phyloP scores from a whole-genome alignment of 2,888 invertebrate species.

The Phengaris alcon region DNA sequence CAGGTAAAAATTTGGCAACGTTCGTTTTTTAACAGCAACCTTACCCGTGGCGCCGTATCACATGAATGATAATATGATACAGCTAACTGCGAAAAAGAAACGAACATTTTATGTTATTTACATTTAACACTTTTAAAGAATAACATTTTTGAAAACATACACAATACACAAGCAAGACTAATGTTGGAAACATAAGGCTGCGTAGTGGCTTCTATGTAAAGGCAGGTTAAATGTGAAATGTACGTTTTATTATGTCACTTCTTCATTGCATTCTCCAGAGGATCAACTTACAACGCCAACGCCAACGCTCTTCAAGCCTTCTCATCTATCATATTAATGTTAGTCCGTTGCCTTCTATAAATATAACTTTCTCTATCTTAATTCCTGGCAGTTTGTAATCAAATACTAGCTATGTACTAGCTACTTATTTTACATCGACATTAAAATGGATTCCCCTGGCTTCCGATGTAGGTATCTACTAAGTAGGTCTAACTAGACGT shows the following conservation, averaged over 20 bases:
- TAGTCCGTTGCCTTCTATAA: not conserved
- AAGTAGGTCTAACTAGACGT: not conserved
- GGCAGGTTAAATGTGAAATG: not conserved
- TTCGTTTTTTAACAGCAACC: slow-evolving; percentile 16
- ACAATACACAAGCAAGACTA: not conserved
- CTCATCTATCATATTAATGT: not conserved
- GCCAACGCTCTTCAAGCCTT: slow-evolving; percentile 1
- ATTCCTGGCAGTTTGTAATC: slow-evolving; percentile 12
- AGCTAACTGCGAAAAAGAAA: not conserved
- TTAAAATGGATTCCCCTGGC: not conserved
- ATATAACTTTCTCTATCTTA: slow-evolving; percentile 18
- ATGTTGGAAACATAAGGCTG: not conserved
- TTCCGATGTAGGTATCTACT: not conserved
- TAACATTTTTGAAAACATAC: not conserved
- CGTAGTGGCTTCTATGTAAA: not conserved
- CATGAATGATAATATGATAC: slow-evolving; percentile 7
- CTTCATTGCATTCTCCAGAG: not conserved
- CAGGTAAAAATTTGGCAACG: slow-evolving; percentile 24
- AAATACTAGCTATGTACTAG: not conserved
- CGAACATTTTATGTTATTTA: not conserved
- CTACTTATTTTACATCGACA: slow-evolving; percentile 2
- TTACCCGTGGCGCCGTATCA: slow-evolving; percentile 11
- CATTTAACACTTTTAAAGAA: not conserved
- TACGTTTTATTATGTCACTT: not conserved
- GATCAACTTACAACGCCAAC: slow-evolving; percentile 3